These are phyloP conservation scores for Steinernema feltiae DNA, from an alignment of 1,140 invertebrate genomes.

Conservation along the genomic window DNA sequence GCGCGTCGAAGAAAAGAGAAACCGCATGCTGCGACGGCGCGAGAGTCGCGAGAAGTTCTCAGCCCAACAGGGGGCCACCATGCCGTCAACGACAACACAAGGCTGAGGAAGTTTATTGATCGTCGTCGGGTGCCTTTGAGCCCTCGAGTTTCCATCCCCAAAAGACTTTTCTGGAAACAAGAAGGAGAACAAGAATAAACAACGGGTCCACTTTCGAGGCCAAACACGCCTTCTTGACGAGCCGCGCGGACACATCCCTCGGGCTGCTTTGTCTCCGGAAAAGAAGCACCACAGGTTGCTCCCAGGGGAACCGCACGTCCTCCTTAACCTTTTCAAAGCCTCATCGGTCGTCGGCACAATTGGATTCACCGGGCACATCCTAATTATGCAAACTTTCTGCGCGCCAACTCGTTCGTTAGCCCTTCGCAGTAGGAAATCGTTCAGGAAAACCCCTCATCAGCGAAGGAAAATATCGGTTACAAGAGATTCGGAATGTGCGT, in stretches of 20 bases:
- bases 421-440: background rate
- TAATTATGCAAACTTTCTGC: background rate
- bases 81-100: background rate
- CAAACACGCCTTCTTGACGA: background rate
- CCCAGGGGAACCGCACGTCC: background rate
- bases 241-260: background rate
- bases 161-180: constrained; percentile 13
- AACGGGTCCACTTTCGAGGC: background rate
- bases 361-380: background rate
- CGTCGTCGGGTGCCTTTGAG: background rate
- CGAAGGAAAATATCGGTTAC: too few relatives aligned
- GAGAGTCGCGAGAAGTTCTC: background rate
- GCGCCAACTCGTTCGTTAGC: background rate
- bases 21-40: constrained; percentile 1
- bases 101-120: background rate
- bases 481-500: too few relatives aligned
- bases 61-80: background rate
- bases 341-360: background rate
- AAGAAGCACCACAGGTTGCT: background rate
- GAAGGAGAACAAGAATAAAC: constrained; percentile 9
- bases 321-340: background rate
- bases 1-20: background rate
- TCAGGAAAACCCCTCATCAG: too few relatives aligned
- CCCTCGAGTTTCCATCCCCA: constrained; percentile 7
- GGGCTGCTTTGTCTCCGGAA: background rate